Evolutionary conservation across 2,888 invertebrate species (phyloP), one percentile per base, ranked within the genome.

Genomic region (Lathronympha strigana): DNA sequence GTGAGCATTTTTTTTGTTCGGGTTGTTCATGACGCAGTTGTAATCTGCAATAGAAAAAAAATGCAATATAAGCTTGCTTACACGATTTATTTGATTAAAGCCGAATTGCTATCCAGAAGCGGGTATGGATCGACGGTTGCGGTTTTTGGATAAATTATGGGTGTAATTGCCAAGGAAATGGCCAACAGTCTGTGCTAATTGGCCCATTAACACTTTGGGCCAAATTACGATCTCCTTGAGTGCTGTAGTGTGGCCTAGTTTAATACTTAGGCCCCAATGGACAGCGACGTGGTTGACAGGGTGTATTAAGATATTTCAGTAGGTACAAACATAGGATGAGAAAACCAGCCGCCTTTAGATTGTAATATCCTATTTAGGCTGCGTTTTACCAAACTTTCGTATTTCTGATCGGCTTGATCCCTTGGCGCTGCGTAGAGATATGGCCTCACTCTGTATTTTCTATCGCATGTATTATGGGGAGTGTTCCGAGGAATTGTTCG

Each of bases 141-240:
- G 68, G 68, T 62, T 67, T 68, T 67, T 61, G 23, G 63, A 61
- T 67, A 68, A 70, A 63, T 70, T 68, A 70, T 70, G 62, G 64
- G 50, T 62, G 58, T 70, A 70, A 70, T 70, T 68, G 62, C 54
- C 45, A 66, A 66, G 68, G 70, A 68, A 70, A 70, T 64, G 67
- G 70, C 68, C 63, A 50, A 60, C 68, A 68, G 64, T 70, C 67
- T 67, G 70, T 68, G 67, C 68, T 70, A 70, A 70, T 70, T 70
- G 70, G 67, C 49, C 68, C 63, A 70, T 70, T 70, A 70, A 68
- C 69, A 68, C 68, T 68, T 68, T 68, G 69, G 63, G 69, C 67
- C 61, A 69, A 69, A 69, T 69, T 69, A 69, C 69, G 64, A 67
- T 69, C 67, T 69, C 61, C 63, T 68, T 69, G 69, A 60, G 67